Conservation (phyloP, 2,797 vertebrate genomes). For the Apogon hyalosoma region DNA sequence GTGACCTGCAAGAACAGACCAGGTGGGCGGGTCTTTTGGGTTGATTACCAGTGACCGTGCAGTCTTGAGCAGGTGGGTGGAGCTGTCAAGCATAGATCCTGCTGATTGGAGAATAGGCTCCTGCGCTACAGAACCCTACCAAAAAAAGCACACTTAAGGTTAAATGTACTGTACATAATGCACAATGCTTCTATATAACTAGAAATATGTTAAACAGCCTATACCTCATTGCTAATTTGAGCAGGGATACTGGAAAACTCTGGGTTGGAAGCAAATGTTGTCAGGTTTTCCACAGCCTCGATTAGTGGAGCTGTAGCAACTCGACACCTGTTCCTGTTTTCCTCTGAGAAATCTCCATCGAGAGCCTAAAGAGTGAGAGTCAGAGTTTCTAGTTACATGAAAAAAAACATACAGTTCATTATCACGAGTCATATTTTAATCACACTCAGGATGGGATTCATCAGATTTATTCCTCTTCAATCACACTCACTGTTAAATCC, state of each 20-base stretch:
- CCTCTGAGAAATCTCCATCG: slow-evolving; percentile 98
- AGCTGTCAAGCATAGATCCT: slow-evolving; percentile 95
- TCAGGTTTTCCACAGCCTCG: slow-evolving; percentile 96
- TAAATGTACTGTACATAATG: not conserved
- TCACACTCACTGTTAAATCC: slow-evolving; percentile 1
- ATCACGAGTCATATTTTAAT: not conserved
- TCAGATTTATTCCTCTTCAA: slow-evolving; percentile 1
- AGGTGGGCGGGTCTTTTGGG: slow-evolving; percentile 96
- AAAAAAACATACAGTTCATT: too few relatives aligned
- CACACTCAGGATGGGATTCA: not conserved
- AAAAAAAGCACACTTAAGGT: not conserved
- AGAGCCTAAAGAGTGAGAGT: slow-evolving; percentile 85
- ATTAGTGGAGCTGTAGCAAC: slow-evolving; percentile 93
- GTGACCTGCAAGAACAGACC: slow-evolving; percentile 96
- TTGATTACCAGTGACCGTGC: slow-evolving; percentile 96
- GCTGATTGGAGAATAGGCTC: slow-evolving; percentile 94
- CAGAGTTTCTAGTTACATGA: not conserved
- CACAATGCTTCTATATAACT: not conserved
- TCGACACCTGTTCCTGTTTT: slow-evolving; percentile 93
- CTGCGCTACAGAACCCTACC: slow-evolving; percentile 91
- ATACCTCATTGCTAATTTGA: slow-evolving; percentile 94
- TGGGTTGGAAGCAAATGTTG: slow-evolving; percentile 95
- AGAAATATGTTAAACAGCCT: not conserved
- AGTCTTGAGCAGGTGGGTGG: slow-evolving; percentile 91
- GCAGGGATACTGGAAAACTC: slow-evolving; percentile 98